Evolutionary conservation across 1,140 invertebrate species (phyloP), one percentile per base, ranked within the genome.

Genomic region (Lepidurus apus): DNA sequence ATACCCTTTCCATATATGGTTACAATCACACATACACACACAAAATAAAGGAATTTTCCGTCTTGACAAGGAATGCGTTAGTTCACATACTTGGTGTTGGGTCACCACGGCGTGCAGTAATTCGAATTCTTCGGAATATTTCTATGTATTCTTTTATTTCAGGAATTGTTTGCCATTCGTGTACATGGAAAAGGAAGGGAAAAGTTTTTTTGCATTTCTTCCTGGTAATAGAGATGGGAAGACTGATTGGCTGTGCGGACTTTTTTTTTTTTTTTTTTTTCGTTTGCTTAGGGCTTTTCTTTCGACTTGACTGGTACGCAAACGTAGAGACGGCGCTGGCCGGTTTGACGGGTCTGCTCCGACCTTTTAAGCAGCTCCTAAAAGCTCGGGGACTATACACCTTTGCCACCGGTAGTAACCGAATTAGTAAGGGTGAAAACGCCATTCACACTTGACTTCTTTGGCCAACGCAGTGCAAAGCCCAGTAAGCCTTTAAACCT

Each of bases 401-500:
- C 53, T 65, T 65, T 4, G 53, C 9, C 8, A 65, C 17, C 53
- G 17, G 21, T 13, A 21, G 53, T 65, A 65, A 21, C 53, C 17
- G 53, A 65, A 65, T 65, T 65, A 65, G 53, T 65, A 65, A 65
- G 53, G 53, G 53, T 65, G 53, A 65, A 65, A 65, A 65, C 53
- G 53, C 53, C 53, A 65, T 65, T 65, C 53, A 65, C 17, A 65
- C 53, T n/a, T 65, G 53, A 65, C 53, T 65, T 13, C 9, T 65
- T 13, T 7, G 6, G 53, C 21, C 21, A 21, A 17, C 17, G 21
- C 9, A 65, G 4, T 65, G n/a, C 17, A 13, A 65, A 65, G 53
- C 6, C 47, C 13, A 11, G 21, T 9, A 9, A 21, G 21, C 53
- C 53, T 65, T 65, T 65, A 21, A 65, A 11, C n/a, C 13, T n/a